These are phyloP conservation scores for Chymomyza procnemis DNA, from an alignment of 2,888 invertebrate species.

Conservation along the genomic window DNA sequence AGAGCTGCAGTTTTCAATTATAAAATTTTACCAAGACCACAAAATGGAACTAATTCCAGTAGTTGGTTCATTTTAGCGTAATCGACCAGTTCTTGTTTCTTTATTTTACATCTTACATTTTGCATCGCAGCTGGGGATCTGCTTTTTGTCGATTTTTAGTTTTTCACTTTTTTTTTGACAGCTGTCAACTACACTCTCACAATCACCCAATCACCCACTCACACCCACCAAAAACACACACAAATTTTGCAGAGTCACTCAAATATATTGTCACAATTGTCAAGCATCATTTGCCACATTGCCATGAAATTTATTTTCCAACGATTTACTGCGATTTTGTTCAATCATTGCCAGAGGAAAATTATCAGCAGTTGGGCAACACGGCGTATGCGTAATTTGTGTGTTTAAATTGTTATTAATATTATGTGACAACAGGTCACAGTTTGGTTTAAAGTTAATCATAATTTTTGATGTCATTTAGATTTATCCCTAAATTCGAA, in stretches of 20 bases:
- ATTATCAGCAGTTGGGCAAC: background rate
- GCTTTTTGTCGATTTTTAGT: constrained; percentile 9
- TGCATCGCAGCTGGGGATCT: background rate
- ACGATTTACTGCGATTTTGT: background rate
- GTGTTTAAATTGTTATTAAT: background rate
- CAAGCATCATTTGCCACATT: background rate
- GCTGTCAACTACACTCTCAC: background rate
- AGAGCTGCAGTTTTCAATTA: no score
- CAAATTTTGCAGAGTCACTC: background rate
- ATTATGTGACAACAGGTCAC: no score
- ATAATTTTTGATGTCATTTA: no score
- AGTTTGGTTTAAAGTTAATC: no score
- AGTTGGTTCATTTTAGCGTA: no score
- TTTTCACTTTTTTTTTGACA: background rate
- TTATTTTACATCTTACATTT: no score
- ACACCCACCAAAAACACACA: background rate
- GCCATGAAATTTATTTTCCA: background rate
- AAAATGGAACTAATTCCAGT: no score
- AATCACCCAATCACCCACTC: background rate
- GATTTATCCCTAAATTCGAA: no score
- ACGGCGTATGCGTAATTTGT: background rate
- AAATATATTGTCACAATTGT: background rate
- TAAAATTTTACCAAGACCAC: no score
- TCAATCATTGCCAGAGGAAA: background rate
- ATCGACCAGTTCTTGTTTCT: no score